Evolutionary conservation across 2,113 vertebrate genomes (phyloP).

Genomic region (Osmerus eperlanus): DNA sequence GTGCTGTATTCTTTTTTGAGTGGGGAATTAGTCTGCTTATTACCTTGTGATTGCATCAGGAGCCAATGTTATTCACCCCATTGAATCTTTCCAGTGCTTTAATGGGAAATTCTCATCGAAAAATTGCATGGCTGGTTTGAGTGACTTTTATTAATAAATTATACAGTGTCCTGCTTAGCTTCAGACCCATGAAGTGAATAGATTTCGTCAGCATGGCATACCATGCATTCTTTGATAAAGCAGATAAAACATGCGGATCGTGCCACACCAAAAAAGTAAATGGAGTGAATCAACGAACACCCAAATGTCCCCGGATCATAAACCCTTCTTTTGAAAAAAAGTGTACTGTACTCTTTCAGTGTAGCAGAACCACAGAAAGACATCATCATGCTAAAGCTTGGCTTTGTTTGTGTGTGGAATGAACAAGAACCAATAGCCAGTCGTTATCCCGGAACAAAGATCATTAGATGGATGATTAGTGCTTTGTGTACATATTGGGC

Average conservation of each 20-base stretch:
- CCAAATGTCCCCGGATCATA: conserved; percentile 22
- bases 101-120: conserved; percentile 24
- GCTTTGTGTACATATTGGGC: conserved; percentile 49
- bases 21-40: conserved; percentile 19
- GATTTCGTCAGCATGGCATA: conserved; percentile 21
- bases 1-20: not conserved
- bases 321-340: conserved; percentile 18
- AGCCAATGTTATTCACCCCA: conserved; percentile 9
- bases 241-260: conserved; percentile 4
- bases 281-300: conserved; percentile 2
- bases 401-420: conserved; percentile 25
- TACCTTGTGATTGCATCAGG: conserved; percentile 44
- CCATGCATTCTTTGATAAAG: conserved; percentile 13
- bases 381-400: conserved; percentile 6
- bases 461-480: conserved; percentile 60
- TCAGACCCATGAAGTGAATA: conserved; percentile 24
- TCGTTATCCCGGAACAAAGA: conserved; percentile 55
- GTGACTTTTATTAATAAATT: conserved; percentile 24
- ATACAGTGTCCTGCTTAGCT: conserved; percentile 3
- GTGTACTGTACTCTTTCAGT: conserved; percentile 25
- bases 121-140: conserved; percentile 17
- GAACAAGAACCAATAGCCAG: conserved; percentile 35
- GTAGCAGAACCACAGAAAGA: conserved; percentile 15
- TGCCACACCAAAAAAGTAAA: not conserved
- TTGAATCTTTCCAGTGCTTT: conserved; percentile 27